Evolutionary conservation across 1,140 invertebrate genomes (phyloP), one percentile per base, ranked within the genome.

Genomic region (Drosophila obscura): DNA sequence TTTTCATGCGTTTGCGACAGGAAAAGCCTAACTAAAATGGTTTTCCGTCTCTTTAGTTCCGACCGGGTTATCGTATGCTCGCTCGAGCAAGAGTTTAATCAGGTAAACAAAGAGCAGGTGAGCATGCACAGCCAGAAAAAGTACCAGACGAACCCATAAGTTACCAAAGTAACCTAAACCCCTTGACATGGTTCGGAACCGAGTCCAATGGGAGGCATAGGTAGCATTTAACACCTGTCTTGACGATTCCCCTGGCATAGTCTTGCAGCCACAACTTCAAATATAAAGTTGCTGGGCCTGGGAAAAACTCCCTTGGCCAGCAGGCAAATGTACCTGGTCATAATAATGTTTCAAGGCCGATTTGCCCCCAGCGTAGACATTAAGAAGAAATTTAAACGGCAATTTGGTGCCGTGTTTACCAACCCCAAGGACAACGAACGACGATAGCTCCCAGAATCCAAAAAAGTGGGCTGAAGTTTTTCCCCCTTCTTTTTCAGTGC

Each of bases 301-400:
- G 51, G 45, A 48, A 31, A 57, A 55, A 19, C n/a, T 41, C 35
- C 31, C 35, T 62, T 69, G 44, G 51, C 26, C 6, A 52, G 50
- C 51, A 69, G 66, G 66, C 44, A 43, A 73, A 76, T 35, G 31
- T 35, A 11, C 31, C 75, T 82, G 1, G 83, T 87, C 83, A 79
- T 78, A 87, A 87, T 87, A 87, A 87, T 88, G 78, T 69, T 87
- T 87, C 82, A 87, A 88, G 82, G 82, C 78, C 82, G 75, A 69
- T 62, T 71, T 64, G 65, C 67, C 65, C 63, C 71, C 76, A 56
- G 57, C 50, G 65, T 62, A 62, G 48, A 68, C 80, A 77, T 77
- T 87, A 73, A 83, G 84, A 83, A 88, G 83, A 88, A 87, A 87
- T 87, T 87, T 88, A 87, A 87, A 87, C 83, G 79, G 83, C 83